Evolutionary conservation across 1,140 invertebrate species (phyloP), one percentile per base, ranked within the genome.

Genomic region (Drosophila repletoides): DNA sequence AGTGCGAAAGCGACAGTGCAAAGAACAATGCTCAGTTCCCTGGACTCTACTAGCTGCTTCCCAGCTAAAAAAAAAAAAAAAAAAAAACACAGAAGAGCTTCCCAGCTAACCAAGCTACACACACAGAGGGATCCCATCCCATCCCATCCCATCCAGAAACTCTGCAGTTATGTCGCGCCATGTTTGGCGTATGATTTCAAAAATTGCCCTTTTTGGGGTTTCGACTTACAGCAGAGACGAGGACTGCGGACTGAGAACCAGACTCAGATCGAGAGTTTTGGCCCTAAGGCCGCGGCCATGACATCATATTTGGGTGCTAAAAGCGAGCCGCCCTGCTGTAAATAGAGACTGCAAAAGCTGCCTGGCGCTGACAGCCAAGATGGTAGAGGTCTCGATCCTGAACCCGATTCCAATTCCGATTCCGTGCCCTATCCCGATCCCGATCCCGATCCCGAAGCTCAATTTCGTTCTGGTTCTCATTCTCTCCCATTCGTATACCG

Each of bases 221-320:
- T 86, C 81, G 80, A 80, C 81, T 86, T 86, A 86, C 80, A 84
- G 29, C 29, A 12, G 22, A 14, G 36, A 29, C 2, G 28, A 10
- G 33, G 14, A 7, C 45, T 48, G 7, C 28, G 34, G 2, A 31
- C 29, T 53, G 26, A 12, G 38, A 29, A 19, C 38, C 6, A 3
- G 26, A 31, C 7, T 22, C 22, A 51, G 48, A 22, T 34, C 52
- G 38, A 43, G 51, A 12, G 15, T 17, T 12, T 1, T 6, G 10
- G 49, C 36, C 24, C 34, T 33, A 28, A 52, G 70, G 64, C 69
- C 58, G 55, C 59, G 48, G 59, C 79, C 86, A 86, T 88, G 79
- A 88, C 84, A 88, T 88, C 84, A 88, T 88, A 88, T 88, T 88
- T 88, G 86, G 79, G 72, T 58, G 79, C 76, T 88, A 88, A 88